Conservation (phyloP, 2,888 invertebrate genomes). For the Lepidocyrtoides sp. region DNA sequence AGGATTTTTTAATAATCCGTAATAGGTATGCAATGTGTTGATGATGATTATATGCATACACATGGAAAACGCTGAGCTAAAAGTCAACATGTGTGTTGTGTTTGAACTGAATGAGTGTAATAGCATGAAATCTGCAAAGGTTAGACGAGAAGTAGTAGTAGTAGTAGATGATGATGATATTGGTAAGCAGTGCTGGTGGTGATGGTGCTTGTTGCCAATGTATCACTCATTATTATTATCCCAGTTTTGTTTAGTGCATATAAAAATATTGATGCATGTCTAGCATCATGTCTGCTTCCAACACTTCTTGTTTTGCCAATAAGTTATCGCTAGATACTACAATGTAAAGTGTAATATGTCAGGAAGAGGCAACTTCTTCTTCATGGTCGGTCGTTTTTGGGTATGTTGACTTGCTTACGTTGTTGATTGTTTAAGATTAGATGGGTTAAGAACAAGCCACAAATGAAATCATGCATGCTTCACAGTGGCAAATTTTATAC, state of each 20-base stretch:
- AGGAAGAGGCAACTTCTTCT: constrained; percentile 68
- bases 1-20: background rate
- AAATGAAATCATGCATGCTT: background rate
- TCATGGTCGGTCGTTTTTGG: constrained; percentile 47
- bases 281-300: constrained; percentile 52
- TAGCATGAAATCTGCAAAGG: constrained; percentile 36
- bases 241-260: constrained; percentile 10
- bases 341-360: constrained; percentile 18
- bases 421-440: background rate
- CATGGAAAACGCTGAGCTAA: background rate
- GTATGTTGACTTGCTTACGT: background rate
- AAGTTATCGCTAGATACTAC: background rate
- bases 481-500: background rate
- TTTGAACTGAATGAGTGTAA: constrained; percentile 35
- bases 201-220: background rate
- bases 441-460: background rate
- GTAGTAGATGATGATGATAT: background rate
- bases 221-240: constrained; percentile 3
- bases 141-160: constrained; percentile 43
- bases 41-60: background rate
- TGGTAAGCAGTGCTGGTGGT: background rate
- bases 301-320: too few species aligned
- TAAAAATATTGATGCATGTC: constrained; percentile 47
- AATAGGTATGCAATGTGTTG: background rate
- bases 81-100: background rate